These are phyloP conservation scores for Pogoniulus pusillus DNA, from an alignment of 2,797 vertebrate genomes.

Conservation along the genomic window DNA sequence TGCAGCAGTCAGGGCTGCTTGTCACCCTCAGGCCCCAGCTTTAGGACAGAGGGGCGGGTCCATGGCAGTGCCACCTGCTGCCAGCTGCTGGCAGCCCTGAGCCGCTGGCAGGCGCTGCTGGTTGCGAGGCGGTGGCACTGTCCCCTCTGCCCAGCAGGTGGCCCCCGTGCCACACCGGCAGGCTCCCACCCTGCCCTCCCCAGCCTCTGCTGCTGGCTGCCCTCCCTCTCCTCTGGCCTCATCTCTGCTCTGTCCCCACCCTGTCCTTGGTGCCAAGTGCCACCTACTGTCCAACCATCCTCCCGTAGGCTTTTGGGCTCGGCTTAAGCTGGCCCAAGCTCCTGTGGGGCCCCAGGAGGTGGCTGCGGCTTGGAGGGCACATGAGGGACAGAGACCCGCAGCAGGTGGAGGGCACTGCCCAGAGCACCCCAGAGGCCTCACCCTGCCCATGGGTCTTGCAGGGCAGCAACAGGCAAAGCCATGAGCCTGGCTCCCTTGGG, in stretches of 20 bases:
- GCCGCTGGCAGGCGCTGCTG: neutral
- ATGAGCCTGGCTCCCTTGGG: neutral
- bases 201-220: fast-evolving
- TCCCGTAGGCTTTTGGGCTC: neutral
- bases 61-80: constrained; percentile 18
- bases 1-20: neutral
- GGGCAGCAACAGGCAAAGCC: neutral
- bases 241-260: neutral
- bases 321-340: neutral
- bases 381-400: fast-evolving
- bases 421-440: neutral
- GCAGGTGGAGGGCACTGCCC: fast-evolving
- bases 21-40: fast-evolving
- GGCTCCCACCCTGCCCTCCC: neutral
- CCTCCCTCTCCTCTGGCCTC: neutral
- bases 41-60: neutral
- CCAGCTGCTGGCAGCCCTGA: neutral
- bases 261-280: neutral
- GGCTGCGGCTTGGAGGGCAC: neutral
- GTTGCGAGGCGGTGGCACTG: neutral
- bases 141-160: constrained; percentile 39
- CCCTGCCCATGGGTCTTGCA: fast-evolving
- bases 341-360: fast-evolving
- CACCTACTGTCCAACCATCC: neutral
- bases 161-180: neutral